Percentiles rank a stretch among this genome's conserved stretches.
phyloP scores from a whole-genome alignment of 1,140 invertebrate genomes.

The Macrostomum lignano region DNA sequence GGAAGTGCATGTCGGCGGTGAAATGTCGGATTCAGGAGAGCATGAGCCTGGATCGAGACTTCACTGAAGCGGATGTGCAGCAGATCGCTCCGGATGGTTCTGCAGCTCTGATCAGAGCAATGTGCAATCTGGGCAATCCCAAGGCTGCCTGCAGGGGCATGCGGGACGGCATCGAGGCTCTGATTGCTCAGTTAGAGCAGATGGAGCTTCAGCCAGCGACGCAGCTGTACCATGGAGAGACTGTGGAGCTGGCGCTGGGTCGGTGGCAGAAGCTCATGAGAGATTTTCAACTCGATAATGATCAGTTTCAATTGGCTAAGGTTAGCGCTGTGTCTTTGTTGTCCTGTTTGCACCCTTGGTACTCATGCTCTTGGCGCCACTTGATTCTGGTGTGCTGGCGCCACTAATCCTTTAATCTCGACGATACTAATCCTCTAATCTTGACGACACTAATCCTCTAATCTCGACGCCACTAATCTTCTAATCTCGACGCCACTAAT shows the following conservation, averaged over 20 bases:
- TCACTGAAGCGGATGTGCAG: not conserved
- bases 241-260: constrained; percentile 28
- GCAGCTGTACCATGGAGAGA: not conserved
- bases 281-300: constrained; percentile 65
- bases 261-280: constrained; percentile 95
- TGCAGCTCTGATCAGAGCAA: not conserved
- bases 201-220: not conserved
- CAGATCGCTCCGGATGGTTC: not conserved
- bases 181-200: not conserved
- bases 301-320: constrained; percentile 86
- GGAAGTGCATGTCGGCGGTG: not conserved
- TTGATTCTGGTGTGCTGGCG: no score
- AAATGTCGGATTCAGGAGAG: not conserved
- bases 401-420: no score
- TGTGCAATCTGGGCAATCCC: constrained; percentile 1
- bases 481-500: no score
- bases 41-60: not conserved
- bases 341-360: no score
- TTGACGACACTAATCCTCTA: no score
- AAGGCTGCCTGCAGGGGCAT: not conserved
- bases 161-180: not conserved
- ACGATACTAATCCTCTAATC: no score
- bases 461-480: no score
- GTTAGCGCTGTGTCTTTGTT: no score
- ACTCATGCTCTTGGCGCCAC: no score